These are phyloP conservation scores for Chelonia mydas DNA, from an alignment of 2,797 vertebrate genomes.

Conservation along the genomic window DNA sequence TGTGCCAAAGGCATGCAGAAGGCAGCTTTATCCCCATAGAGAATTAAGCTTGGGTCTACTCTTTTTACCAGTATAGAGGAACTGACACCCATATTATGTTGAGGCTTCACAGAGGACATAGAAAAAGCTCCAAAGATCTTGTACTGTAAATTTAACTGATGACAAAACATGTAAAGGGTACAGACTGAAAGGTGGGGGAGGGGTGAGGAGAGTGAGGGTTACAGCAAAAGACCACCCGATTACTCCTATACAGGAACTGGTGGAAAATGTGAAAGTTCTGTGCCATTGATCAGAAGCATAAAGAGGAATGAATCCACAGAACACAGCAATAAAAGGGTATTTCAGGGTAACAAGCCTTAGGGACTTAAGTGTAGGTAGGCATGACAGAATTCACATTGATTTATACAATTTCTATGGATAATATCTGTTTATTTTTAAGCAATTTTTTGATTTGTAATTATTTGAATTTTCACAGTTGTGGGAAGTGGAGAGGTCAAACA, in stretches of 20 bases:
- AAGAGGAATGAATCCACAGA: not conserved
- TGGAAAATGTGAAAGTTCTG: not conserved
- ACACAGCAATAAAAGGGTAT: rapidly evolving
- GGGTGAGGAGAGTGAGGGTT: not conserved
- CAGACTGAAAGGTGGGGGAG: not conserved
- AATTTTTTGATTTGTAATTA: too few species aligned
- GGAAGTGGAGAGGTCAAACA: too few species aligned
- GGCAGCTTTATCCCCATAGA: not conserved
- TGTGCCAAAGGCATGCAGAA: not conserved
- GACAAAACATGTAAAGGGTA: not conserved
- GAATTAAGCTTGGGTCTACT: not conserved
- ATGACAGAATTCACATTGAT: not conserved
- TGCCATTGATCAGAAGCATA: rapidly evolving
- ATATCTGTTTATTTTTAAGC: not conserved
- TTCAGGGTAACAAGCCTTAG: rapidly evolving
- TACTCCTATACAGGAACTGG: not conserved
- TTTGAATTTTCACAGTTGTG: too few species aligned
- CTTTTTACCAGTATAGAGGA: not conserved
- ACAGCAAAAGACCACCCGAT: not conserved
- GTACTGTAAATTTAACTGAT: not conserved
- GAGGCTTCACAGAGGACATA: not conserved
- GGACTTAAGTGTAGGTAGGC: not conserved
- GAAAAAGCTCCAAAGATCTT: not conserved
- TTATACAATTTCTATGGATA: not conserved
- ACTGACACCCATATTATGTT: too few species aligned